Percentiles rank a stretch among this genome's conserved stretches.
Evolutionary conservation across 2,797 vertebrate genomes (phyloP).

Genomic region (Chaunax sp.): DNA sequence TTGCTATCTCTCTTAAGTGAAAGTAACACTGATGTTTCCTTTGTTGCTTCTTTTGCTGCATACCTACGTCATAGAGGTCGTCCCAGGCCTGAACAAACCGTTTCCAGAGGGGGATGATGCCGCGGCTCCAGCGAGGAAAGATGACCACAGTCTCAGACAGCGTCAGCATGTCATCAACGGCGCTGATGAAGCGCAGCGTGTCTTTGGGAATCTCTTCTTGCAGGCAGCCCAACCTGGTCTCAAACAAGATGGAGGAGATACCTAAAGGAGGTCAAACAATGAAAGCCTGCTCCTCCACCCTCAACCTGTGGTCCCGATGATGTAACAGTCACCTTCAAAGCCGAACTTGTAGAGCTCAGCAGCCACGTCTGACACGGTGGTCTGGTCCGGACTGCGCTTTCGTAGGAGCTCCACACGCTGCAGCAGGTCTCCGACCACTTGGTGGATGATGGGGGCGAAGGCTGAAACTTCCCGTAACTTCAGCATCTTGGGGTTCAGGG

Average conservation of each 20-base stretch:
- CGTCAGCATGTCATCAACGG: conserved; percentile 74
- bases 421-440: conserved; percentile 82
- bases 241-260: conserved; percentile 82
- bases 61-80: conserved; percentile 79
- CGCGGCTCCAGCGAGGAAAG: conserved; percentile 79
- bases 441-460: conserved; percentile 73
- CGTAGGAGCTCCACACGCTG: conserved; percentile 75
- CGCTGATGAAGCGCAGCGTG: conserved; percentile 79
- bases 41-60: neutral
- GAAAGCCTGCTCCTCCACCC: accelerated
- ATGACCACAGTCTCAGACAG: conserved; percentile 75
- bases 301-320: accelerated
- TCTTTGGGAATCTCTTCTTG: conserved; percentile 81
- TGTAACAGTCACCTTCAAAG: conserved; percentile 80
- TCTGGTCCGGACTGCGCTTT: conserved; percentile 64
- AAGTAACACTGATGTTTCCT: accelerated
- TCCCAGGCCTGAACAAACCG: conserved; percentile 85
- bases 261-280: conserved; percentile 51
- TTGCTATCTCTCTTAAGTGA: accelerated
- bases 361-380: conserved; percentile 71
- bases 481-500: conserved; percentile 84
- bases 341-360: conserved; percentile 85
- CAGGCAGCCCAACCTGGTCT: conserved; percentile 83
- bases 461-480: conserved; percentile 71
- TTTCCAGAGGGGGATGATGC: conserved; percentile 79